Evolutionary conservation across 2,113 vertebrate genomes (phyloP).

Genomic region (Tupaia tana): DNA sequence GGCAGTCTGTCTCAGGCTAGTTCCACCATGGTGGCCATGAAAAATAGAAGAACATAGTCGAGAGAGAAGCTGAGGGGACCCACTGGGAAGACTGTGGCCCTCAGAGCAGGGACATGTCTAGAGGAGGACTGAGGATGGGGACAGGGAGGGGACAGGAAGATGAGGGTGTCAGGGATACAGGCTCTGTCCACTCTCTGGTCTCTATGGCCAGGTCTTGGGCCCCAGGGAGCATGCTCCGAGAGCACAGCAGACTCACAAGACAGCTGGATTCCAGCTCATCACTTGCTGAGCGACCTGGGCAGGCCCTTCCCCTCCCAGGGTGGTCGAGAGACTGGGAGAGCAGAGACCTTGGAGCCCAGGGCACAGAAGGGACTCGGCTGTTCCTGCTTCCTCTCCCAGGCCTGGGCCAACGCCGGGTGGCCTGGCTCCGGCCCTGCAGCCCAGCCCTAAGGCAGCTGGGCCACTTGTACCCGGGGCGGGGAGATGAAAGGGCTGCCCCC

Average conservation of each 20-base stretch:
- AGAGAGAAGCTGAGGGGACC: neutral
- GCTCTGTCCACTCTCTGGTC: neutral
- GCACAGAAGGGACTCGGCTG: neutral
- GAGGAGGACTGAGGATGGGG: neutral
- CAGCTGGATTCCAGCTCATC: neutral
- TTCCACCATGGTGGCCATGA: neutral
- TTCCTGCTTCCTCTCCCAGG: conserved; percentile 28
- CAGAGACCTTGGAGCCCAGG: neutral
- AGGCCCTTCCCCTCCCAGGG: neutral
- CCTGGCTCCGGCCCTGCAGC: conserved; percentile 35
- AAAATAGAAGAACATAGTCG: neutral
- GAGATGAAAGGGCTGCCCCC: conserved; percentile 71
- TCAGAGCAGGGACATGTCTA: neutral
- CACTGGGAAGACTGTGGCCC: neutral
- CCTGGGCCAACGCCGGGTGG: neutral
- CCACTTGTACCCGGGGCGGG: conserved; percentile 56
- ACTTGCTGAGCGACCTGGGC: too few relatives aligned
- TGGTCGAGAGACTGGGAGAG: neutral
- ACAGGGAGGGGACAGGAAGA: neutral
- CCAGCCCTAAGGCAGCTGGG: conserved; percentile 66
- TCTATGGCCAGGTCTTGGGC: neutral
- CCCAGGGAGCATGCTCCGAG: neutral
- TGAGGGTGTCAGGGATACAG: neutral
- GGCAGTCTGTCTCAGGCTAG: neutral
- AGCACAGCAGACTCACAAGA: neutral